Evolutionary conservation across 1,140 invertebrate genomes (phyloP).

Genomic region (Gonioctena quinquepunctata): DNA sequence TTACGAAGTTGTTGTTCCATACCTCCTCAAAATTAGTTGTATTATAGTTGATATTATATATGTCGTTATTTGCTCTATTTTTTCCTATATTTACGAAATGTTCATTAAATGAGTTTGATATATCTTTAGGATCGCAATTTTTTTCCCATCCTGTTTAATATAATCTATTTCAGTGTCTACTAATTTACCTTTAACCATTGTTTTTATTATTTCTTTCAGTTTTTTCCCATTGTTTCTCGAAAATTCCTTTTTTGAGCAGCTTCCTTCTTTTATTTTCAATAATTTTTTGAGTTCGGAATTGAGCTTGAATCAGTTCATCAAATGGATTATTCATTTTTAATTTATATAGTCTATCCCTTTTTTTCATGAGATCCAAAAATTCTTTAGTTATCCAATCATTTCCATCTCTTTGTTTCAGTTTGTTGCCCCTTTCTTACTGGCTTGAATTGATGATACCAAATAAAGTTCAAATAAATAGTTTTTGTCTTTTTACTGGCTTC

Average conservation of each 20-base stretch:
- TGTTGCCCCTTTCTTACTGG: background rate
- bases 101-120: too few species aligned
- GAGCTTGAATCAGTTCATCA: background rate
- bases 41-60: background rate
- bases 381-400: too few species aligned
- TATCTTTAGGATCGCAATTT: too few species aligned
- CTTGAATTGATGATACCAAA: background rate
- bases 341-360: background rate
- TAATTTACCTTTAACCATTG: background rate
- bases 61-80: background rate
- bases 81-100: too few species aligned
- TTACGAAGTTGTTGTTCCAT: background rate
- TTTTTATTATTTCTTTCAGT: background rate
- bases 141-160: background rate
- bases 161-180: background rate
- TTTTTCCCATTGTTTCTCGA: background rate
- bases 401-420: background rate
- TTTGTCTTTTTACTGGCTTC: too few species aligned
- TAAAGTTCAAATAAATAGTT: background rate
- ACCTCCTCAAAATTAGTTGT: background rate
- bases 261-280: background rate
- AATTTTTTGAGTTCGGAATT: background rate
- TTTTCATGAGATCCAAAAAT: background rate
- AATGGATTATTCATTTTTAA: constrained; percentile 6
- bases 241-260: background rate